phyloP scores from a whole-genome alignment of 2,113 vertebrate species.

The Cettia cetti region DNA sequence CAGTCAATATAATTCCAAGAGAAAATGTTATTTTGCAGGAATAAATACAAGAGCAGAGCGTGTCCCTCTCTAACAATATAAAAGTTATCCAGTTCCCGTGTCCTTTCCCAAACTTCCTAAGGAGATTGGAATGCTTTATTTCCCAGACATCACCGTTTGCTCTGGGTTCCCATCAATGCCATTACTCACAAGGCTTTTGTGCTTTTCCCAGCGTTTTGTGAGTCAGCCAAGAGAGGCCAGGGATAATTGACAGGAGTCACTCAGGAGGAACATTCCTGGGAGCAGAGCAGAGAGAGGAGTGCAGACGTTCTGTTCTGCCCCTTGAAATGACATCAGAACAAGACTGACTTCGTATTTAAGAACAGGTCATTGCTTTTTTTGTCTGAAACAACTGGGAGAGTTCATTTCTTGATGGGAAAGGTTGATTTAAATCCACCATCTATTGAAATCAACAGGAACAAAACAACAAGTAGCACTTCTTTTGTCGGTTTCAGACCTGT shows the following conservation, averaged over 20 bases:
- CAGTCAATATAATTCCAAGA: neutral
- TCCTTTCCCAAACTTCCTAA: neutral
- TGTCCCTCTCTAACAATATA: neutral
- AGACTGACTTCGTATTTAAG: neutral
- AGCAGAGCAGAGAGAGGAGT: neutral
- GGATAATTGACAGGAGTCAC: neutral
- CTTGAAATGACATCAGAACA: neutral
- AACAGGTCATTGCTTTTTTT: neutral
- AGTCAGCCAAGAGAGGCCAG: neutral
- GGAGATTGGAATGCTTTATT: neutral
- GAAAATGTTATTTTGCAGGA: neutral
- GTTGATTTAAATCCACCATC: neutral
- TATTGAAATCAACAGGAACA: neutral
- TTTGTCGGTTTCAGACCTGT: neutral
- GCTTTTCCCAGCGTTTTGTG: neutral
- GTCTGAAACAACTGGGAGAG: neutral
- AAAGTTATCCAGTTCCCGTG: neutral
- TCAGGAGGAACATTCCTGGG: neutral
- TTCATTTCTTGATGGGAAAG: neutral
- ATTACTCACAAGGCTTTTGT: constrained; percentile 26
- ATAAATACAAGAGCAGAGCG: neutral
- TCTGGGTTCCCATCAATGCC: neutral
- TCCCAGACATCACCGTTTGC: neutral
- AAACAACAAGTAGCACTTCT: neutral
- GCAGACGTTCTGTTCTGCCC: neutral